Evolutionary conservation across 2,797 vertebrate species (phyloP).

Genomic region (Typhlichthys subterraneus): DNA sequence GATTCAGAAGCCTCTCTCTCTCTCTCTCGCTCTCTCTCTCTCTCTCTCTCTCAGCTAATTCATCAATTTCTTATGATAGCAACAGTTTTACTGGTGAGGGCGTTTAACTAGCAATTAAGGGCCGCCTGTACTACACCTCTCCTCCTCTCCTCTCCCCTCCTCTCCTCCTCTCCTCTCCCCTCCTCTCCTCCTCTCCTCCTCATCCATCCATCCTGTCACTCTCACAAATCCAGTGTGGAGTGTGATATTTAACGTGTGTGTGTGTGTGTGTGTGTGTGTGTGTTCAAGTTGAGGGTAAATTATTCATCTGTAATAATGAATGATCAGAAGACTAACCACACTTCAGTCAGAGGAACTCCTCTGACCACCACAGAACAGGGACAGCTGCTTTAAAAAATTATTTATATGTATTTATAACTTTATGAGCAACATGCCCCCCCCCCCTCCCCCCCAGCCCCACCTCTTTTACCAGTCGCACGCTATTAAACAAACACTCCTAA

Average conservation of each 20-base stretch:
- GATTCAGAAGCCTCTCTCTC: slow-evolving; percentile 79
- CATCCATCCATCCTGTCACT: slow-evolving; percentile 18
- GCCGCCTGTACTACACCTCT: slow-evolving; percentile 65
- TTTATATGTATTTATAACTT: no score
- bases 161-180: slow-evolving; percentile 69
- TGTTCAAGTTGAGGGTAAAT: slow-evolving; percentile 57
- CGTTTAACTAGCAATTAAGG: slow-evolving; percentile 83
- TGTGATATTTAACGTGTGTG: background rate
- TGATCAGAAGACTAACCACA: slow-evolving; percentile 78
- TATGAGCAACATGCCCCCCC: no score
- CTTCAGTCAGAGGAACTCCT: slow-evolving; percentile 69
- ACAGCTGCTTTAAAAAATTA: slow-evolving; percentile 6
- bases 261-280: no score
- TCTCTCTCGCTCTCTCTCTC: slow-evolving; percentile 57
- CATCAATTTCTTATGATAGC: slow-evolving; percentile 90
- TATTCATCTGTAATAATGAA: slow-evolving; percentile 79
- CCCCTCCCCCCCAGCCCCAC: background rate
- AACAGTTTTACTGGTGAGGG: slow-evolving; percentile 79
- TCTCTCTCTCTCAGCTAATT: slow-evolving; percentile 79
- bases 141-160: slow-evolving; percentile 70
- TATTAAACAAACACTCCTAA: slow-evolving; percentile 99
- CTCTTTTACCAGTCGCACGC: slow-evolving; percentile 81
- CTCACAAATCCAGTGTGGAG: slow-evolving; percentile 34
- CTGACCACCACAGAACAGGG: slow-evolving; percentile 34
- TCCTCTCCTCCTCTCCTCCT: no score